Evolutionary conservation across 2,888 invertebrate genomes (phyloP).

Genomic region (Gerris lacustris): DNA sequence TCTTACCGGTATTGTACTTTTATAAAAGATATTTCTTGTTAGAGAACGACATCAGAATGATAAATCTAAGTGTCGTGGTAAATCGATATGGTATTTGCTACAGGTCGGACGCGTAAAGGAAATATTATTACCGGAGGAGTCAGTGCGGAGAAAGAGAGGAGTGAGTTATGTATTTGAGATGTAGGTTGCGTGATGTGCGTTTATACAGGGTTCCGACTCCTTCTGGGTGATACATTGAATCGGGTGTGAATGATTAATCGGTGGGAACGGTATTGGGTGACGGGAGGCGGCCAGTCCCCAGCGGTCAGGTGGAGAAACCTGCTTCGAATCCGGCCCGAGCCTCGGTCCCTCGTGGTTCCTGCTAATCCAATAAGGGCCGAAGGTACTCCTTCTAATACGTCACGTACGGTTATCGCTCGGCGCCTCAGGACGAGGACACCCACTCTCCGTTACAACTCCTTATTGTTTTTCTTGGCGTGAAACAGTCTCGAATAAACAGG

Average conservation of each 20-base stretch:
- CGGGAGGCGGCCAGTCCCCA: background rate
- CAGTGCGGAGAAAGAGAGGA: background rate
- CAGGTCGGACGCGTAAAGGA: no score
- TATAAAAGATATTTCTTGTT: no score
- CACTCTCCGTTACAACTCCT: background rate
- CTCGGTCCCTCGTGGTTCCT: no score
- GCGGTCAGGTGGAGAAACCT: background rate
- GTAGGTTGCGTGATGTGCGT: background rate
- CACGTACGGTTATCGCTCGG: background rate
- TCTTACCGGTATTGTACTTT: no score
- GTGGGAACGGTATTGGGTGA: background rate
- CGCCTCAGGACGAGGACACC: background rate
- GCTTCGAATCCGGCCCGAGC: background rate
- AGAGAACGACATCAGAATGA: no score
- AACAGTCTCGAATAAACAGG: no score
- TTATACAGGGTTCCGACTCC: background rate
- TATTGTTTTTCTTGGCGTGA: background rate
- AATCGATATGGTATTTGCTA: no score
- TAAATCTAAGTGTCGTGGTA: no score
- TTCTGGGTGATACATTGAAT: background rate
- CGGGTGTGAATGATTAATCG: constrained; percentile 2
- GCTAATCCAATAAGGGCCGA: background rate
- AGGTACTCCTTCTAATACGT: background rate
- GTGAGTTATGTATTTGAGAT: constrained; percentile 5
- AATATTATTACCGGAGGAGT: no score